Evolutionary conservation across 1,140 invertebrate species (phyloP), one percentile per base, ranked within the genome.

Genomic region (Drosophila persimilis): DNA sequence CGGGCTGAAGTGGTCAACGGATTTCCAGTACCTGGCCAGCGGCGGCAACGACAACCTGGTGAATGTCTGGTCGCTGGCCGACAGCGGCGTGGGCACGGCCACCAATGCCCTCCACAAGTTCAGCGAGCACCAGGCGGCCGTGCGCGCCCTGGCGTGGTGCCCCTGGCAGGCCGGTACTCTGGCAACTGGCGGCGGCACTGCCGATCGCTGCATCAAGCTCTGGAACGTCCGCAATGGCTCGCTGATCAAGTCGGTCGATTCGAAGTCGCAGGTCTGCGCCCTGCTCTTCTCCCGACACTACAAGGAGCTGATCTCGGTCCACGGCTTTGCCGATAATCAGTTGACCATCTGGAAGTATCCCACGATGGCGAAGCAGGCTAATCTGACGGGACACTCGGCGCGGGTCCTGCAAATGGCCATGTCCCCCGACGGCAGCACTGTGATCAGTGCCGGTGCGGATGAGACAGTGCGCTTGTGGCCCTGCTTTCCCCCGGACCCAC

Each of bases 261-360:
- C 98, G 2, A 97, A 97, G 88, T 99, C 97, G 13, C 98, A 98
- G 93, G 97, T 99, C 6, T 99, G 97, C 90, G 94, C 96, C 0
- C 92, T 99, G 43, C 92, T 98, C 1, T 99, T 98, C 97, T 98
- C 96, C 13, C 95, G 95, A 6, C 95, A 96, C 55, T 98, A 99
- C 92, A 97, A 97, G 89, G 98, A 99, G 92, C 92, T 99, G 47
- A 95, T 99, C 17, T 98, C 98, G 1, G 97, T 97, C 9, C 98
- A 99, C 92, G 98, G 98, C 6, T 99, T 97, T 92, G 96, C 96
- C 6, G 96, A 98, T 86, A 98, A 99, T 93, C 98, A 99, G 91
- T 92, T 99, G 6, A 97, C 95, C 22, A 96, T 99, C 50, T 99
- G 98, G 98, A 99, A 98, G 92, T 99, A 99, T 92, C 98, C 98